These are phyloP conservation scores for Actenoides lindsayi DNA, from an alignment of 2,113 vertebrate genomes.

Conservation along the genomic window DNA sequence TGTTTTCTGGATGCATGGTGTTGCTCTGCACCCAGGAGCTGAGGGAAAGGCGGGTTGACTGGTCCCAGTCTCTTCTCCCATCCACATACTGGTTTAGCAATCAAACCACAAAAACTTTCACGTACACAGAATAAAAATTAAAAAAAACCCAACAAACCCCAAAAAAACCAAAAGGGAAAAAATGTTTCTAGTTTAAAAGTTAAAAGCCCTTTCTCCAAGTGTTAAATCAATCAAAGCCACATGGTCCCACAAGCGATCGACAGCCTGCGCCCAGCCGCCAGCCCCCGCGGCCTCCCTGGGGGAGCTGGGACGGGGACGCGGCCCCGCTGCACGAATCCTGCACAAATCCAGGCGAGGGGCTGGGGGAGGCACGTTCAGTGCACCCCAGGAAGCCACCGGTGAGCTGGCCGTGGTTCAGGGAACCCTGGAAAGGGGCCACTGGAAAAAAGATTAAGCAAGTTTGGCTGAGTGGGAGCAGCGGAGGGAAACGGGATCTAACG, in stretches of 20 bases:
- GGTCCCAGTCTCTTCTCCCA: background rate
- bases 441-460: constrained; percentile 41
- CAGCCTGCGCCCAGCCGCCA: background rate
- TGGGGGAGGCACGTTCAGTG: background rate
- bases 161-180: background rate
- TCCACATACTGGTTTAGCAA: background rate
- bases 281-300: background rate
- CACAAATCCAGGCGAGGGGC: background rate
- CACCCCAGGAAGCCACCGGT: background rate
- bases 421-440: constrained; percentile 15
- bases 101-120: background rate
- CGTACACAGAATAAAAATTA: background rate
- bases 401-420: background rate
- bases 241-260: background rate
- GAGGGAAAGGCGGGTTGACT: background rate
- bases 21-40: background rate
- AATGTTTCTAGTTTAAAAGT: background rate
- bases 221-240: constrained; percentile 43
- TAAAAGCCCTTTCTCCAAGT: background rate
- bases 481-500: background rate
- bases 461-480: background rate
- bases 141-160: background rate
- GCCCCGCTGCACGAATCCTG: background rate
- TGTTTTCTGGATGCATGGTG: background rate
- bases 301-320: background rate